Evolutionary conservation across 2,888 invertebrate species (phyloP), one percentile per base, ranked within the genome.

Genomic region (Terebella lapidaria): DNA sequence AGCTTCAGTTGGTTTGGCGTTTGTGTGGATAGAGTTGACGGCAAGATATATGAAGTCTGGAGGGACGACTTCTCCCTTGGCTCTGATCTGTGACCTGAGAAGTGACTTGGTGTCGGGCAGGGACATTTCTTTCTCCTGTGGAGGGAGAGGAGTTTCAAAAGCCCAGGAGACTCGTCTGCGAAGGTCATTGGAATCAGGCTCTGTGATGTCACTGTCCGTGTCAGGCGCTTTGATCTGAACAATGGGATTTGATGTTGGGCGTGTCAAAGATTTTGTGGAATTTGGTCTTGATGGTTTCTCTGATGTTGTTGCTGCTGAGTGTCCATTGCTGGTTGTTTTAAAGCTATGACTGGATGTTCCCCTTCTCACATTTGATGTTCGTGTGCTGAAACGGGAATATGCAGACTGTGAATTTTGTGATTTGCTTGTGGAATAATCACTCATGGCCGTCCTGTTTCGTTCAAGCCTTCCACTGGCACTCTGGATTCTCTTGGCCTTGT

Each of bases 1-100:
- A 29, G 71, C 70, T 60, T 74, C 73, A 25, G 67, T 68, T 1
- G 69, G 68, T 54, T 68, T 70, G 69, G 74, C 70, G 2, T 24
- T 25, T 18, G 57, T 69, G 52, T 78, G 74, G 45, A 78, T 76
- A 29, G 75, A 71, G 67, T 73, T 76, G 1, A 78, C 73, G 15
- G 76, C 74, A n/a, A 76, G 64, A 57, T 76, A 77, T 15, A 79
- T 73, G 66, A 79, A 79, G 60, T 77, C 76, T 20, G 79, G 79
- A 1, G 78, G 77, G 5, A 74, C 69, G 28, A 63, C 72, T 49
- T 74, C 73, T 18, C 71, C 66, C 59, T 70, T 72, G 69, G 71
- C 71, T 29, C 78, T 61, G 53, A 79, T 78, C 65, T 79, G 79
- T 26, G 78, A 77, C 22, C 75, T 63, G 25, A 79, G 69, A 56